Conservation (phyloP, 2,113 vertebrate genomes). For the Abramis brama region DNA sequence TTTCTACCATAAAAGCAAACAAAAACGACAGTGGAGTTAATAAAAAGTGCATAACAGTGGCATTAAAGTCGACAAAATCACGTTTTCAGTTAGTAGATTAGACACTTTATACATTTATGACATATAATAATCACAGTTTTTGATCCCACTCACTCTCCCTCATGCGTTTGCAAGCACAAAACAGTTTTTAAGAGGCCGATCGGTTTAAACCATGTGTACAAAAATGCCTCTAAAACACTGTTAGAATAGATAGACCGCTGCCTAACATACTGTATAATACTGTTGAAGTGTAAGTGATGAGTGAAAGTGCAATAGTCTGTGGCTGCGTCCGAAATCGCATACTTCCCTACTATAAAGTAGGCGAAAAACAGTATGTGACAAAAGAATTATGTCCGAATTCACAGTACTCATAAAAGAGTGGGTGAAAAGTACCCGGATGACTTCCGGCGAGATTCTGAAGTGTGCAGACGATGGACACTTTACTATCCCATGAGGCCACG, state of each 20-base stretch:
- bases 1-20: constrained; percentile 20
- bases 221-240: constrained; percentile 52
- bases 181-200: constrained; percentile 9
- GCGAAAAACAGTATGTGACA: no score
- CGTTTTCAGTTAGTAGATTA: constrained; percentile 69
- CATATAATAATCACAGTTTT: constrained; percentile 62
- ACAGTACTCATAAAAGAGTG: no score
- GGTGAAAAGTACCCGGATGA: no score
- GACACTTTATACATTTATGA: constrained; percentile 56
- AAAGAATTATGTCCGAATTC: no score
- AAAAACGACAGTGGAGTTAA: constrained; percentile 54
- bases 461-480: no score
- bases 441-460: no score
- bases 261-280: constrained; percentile 7
- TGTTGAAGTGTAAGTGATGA: background rate
- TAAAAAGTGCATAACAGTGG: constrained; percentile 83
- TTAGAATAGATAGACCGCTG: constrained; percentile 24
- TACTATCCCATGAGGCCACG: no score
- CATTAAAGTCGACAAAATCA: constrained; percentile 72
- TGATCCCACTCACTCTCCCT: constrained; percentile 1
- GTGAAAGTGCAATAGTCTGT: background rate
- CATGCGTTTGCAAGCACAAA: constrained; percentile 24
- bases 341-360: no score
- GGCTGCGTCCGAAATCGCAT: no score
- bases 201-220: constrained; percentile 17